Conservation (phyloP, 2,113 vertebrate species). For the Isichthys henryi region DNA sequence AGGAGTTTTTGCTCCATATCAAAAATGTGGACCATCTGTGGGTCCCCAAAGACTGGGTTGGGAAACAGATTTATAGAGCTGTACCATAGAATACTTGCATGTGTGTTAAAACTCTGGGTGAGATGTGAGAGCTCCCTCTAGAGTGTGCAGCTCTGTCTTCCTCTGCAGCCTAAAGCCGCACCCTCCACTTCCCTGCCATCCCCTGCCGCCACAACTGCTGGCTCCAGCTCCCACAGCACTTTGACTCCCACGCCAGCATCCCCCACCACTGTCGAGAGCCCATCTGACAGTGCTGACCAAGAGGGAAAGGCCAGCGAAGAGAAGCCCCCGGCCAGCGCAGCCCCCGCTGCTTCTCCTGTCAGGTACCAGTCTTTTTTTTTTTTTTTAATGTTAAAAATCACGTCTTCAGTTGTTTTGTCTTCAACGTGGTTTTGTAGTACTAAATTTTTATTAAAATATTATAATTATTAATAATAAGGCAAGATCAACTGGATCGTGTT, state of each 20-base stretch:
- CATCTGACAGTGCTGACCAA: conserved; percentile 46
- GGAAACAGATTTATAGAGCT: not conserved
- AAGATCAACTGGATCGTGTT: not conserved
- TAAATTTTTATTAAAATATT: not conserved
- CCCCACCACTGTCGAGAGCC: conserved; percentile 51
- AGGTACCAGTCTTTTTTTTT: conserved; percentile 36
- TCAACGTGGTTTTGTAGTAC: not conserved
- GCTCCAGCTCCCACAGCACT: conserved; percentile 48
- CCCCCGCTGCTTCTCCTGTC: conserved; percentile 49
- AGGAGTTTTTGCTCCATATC: not conserved
- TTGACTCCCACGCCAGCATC: conserved; percentile 48
- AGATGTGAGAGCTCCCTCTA: not conserved
- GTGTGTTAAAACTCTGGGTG: not conserved
- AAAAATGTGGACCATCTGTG: not conserved
- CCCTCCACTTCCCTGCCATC: conserved; percentile 55
- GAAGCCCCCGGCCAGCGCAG: conserved; percentile 47
- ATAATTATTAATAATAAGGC: not conserved
- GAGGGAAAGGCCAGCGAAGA: conserved; percentile 66
- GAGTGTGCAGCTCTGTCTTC: not conserved
- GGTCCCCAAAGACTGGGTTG: not conserved
- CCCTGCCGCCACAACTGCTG: conserved; percentile 40
- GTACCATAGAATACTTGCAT: not conserved
- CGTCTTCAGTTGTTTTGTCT: not conserved
- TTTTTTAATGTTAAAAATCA: not conserved
- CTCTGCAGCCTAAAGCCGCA: conserved; percentile 71